Base-by-base conservation (phyloP, 2,113 vertebrate genomes). In the Entelurus aequoreus region DNA sequence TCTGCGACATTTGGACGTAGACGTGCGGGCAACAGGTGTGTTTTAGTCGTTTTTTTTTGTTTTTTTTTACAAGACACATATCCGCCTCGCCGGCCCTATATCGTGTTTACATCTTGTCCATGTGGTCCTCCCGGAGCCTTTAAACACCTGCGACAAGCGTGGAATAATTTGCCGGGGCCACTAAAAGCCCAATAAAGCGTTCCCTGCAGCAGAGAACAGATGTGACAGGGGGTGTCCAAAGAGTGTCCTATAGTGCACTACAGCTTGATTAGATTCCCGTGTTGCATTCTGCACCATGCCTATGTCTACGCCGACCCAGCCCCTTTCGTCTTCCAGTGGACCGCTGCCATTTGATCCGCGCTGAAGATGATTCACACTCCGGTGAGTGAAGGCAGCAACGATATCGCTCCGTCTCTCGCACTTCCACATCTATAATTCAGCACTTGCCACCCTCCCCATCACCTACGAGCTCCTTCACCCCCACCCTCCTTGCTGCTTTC, bases 311-410 rank as follows among this genome's bases (percentile, higher is more conserved):
- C 28, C 28, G 3, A 28, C 9, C 68, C 42, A 62, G 55, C 5
- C 69, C 52, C 60, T 74, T 71, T 78, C 80, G 77, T 71, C 73
- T 77, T 57, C 77, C 68, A 54, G 67, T 69, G 82, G 82, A 77
- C 79, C 28, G 52, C 65, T 68, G 76, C 77, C 54, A 68, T 84
- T 86, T 87, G 82, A 87, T 86, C 85, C 82, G 70, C 69, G 76
- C 72, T 68, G 74, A 62, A 68, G 79, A 84, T 86, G 85, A 90
- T 87, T 86, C 86, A 85, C 75, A 65, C 79, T 71, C 71, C 72
- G 69, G 77, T 65, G 77, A 83, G 77, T 75, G 48, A 76, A 53
- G 65, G 78, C 49, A 15, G 71, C 68, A 54, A 65, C 76, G 81
- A 76, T 73, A 80, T 87, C 66, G 69, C 83, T 71, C 65, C 47